These are phyloP conservation scores for Uropetala carovei DNA, from an alignment of 2,888 invertebrate species.

Conservation along the genomic window DNA sequence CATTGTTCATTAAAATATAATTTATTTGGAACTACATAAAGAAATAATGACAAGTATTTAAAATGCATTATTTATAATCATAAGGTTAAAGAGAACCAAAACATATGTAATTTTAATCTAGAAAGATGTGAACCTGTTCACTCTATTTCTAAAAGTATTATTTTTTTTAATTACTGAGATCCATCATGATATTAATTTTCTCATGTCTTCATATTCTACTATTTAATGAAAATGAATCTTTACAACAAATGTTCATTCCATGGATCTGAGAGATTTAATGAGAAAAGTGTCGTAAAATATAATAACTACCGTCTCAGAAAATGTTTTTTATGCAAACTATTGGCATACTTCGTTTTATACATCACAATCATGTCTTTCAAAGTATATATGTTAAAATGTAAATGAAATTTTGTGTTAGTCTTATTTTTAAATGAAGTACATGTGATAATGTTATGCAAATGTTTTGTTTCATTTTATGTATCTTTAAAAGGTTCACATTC, in stretches of 20 bases:
- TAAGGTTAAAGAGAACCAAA: too few relatives aligned
- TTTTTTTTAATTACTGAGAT: too few relatives aligned
- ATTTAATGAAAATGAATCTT: neutral
- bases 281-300: neutral
- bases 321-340: neutral
- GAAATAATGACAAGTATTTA: neutral
- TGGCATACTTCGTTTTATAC: too few relatives aligned
- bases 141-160: too few relatives aligned
- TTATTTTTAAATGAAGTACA: neutral
- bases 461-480: neutral
- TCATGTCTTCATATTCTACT: neutral
- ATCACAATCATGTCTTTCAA: neutral
- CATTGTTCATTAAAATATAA: neutral
- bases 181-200: neutral
- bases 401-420: neutral
- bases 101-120: too few relatives aligned
- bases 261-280: neutral
- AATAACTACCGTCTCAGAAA: neutral
- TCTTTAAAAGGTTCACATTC: neutral
- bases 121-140: too few relatives aligned
- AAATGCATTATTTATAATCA: too few relatives aligned
- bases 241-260: too few relatives aligned
- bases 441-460: conserved; percentile 1
- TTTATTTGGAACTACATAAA: neutral
- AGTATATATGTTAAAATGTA: neutral